Evolutionary conservation across 2,113 vertebrate species (phyloP), one percentile per base, ranked within the genome.

Genomic region (Ivindomyrus marchei): DNA sequence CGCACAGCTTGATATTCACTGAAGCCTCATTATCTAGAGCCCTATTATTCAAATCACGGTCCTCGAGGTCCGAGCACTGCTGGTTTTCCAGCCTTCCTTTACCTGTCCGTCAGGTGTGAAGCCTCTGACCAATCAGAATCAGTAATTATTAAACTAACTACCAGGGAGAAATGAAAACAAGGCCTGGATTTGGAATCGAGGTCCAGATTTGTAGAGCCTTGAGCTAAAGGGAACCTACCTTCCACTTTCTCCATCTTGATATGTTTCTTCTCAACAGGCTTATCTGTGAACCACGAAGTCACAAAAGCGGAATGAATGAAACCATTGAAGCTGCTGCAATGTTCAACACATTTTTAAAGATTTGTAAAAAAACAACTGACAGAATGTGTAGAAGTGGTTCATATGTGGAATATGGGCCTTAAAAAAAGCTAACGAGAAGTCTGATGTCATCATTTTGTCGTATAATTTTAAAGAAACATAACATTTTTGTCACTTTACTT

Each of bases 191-290:
- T 50, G 49, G 49, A 15, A 50, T 50, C 3, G 13, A 50, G 13
- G 49, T 15, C 49, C 13, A 50, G 49, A 50, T 50, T 50, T 50
- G 49, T 15, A 50, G 49, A 50, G 3, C 2, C 49, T 13, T 50
- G 3, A 66, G 11, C 53, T 9, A 45, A 21, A 11, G 56, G 47
- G 4, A 1, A 93, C 2, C 70, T 92, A 92, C 95, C 95, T 95
- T 93, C 93, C 9, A 86, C 46, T 91, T 92, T 92, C 42, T 92
- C 93, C 58, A 93, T 93, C 50, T 94, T 94, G 39, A 91, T 66
- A n/a, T 53, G 86, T 89, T 93, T 95, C 93, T 93, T 95, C 90
- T 92, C 91, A 7, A 39, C 84, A 84, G 91, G 1, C 93, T 89
- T 94, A 89, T 93, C 94, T 95, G 13, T 39, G 89, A 70, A 1